phyloP scores from a whole-genome alignment of 2,797 vertebrate genomes.

The Phoeniculus purpureus region DNA sequence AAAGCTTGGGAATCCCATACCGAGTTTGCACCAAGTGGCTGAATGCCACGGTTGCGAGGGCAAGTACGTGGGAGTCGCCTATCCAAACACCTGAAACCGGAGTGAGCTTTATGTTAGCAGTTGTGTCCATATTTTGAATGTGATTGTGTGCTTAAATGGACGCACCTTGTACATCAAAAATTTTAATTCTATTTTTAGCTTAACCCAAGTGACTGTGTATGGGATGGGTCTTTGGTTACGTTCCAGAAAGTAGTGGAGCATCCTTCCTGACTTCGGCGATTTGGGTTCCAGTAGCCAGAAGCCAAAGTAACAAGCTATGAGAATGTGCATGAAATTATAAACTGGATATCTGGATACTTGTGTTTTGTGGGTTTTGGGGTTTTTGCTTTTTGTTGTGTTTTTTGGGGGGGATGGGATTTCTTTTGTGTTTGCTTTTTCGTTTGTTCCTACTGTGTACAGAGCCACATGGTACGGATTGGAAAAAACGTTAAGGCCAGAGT shows the following conservation, averaged over 20 bases:
- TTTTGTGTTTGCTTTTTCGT: not conserved
- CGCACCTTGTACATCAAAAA: not conserved
- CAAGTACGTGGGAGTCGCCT: not conserved
- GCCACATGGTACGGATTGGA: not conserved
- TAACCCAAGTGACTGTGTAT: not conserved
- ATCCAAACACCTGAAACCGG: not conserved
- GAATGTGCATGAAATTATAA: not conserved
- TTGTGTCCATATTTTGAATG: not conserved
- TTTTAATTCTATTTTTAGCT: not conserved
- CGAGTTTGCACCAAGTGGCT: not conserved
- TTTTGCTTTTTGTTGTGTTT: no score
- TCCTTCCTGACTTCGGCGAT: not conserved
- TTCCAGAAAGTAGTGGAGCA: not conserved
- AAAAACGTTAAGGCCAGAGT: not conserved
- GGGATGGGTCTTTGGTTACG: not conserved
- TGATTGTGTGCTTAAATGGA: not conserved
- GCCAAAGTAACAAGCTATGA: not conserved
- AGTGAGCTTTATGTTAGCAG: rapidly evolving
- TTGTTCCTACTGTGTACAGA: not conserved
- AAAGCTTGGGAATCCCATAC: not conserved
- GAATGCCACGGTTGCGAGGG: not conserved
- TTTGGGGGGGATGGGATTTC: not conserved
- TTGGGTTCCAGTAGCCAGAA: not conserved
- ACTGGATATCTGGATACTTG: not conserved
- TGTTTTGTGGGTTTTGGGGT: no score